Base-by-base conservation (phyloP, 1,140 invertebrate species). In the Macrosteles quadrilineatus region DNA sequence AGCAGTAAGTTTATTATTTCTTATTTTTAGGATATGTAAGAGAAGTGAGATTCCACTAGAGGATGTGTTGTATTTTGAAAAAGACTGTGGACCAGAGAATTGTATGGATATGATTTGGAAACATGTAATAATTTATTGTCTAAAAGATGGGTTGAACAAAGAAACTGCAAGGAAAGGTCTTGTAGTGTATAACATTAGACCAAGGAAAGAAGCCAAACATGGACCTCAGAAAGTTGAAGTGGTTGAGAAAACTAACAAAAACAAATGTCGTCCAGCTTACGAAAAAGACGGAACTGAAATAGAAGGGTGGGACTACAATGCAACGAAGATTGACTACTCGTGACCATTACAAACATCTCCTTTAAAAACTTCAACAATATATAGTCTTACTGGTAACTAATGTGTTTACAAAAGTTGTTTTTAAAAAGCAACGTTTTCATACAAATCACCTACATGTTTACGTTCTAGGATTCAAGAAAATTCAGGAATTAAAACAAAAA, bases 21-120 rank as follows among this genome's bases (percentile, higher is more conserved):
- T n/a, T 50, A 21, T 50, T 50, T 50, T 50, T 50, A 50, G 47
- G 47, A 19, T 50, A 11, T 50, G 47, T 21, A 50, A 17, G 4
- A 50, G 47, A 50, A 50, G 14, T 50, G 47, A 21, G 3, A 4
- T 50, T 50, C 21, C n/a, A 11, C 47, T 50, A 19, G 47, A 50
- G n/a, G 47, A 50, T 19, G 47, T 50, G n/a, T 21, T 50, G 14
- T 50, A 50, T 21, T 50, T 50, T 50, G 47, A 50, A 50, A 50
- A 50, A 50, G 47, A 50, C 21, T 21, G 14, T 17, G 47, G n/a
- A 11, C 4, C 14, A 50, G 47, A 19, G 32, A 36, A 36, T 36
- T 36, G 32, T 50, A 19, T 50, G 14, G 47, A 50, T 50, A 50
- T 50, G 47, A 17, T 50, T 11, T 50, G 47, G 47, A 19, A 21